Evolutionary conservation across 2,797 vertebrate genomes (phyloP).

Genomic region (Dicrostonyx torquatus): DNA sequence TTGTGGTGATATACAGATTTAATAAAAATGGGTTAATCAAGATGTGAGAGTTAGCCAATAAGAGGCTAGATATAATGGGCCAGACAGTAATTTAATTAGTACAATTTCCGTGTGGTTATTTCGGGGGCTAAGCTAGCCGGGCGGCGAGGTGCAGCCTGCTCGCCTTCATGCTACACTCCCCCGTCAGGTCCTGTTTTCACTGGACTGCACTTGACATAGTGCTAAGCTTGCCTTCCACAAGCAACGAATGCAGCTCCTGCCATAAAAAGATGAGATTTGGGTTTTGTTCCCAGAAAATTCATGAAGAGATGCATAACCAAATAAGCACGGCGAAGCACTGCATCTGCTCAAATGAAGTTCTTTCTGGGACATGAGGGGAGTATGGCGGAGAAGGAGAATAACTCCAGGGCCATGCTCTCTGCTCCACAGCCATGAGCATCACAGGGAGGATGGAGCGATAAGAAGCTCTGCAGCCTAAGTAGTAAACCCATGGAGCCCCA

Average conservation of each 20-base stretch:
- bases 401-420: not conserved
- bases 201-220: not conserved
- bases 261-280: not conserved
- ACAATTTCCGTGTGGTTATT: too few relatives aligned
- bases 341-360: not conserved
- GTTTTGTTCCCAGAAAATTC: slow-evolving; percentile 26
- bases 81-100: too few relatives aligned
- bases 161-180: too few relatives aligned
- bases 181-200: not conserved
- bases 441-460: not conserved
- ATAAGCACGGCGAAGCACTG: not conserved
- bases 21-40: too few relatives aligned
- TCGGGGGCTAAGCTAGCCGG: too few relatives aligned
- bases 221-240: not conserved
- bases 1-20: too few relatives aligned
- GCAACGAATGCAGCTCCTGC: not conserved
- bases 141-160: too few relatives aligned
- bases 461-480: fast-evolving
- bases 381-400: not conserved
- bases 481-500: not conserved
- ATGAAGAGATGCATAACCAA: not conserved
- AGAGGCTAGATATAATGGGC: too few relatives aligned
- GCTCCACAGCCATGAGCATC: not conserved
- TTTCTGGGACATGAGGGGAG: not conserved
- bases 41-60: too few relatives aligned